phyloP scores from a whole-genome alignment of 2,888 invertebrate species.

The Charanyca ferruginea region DNA sequence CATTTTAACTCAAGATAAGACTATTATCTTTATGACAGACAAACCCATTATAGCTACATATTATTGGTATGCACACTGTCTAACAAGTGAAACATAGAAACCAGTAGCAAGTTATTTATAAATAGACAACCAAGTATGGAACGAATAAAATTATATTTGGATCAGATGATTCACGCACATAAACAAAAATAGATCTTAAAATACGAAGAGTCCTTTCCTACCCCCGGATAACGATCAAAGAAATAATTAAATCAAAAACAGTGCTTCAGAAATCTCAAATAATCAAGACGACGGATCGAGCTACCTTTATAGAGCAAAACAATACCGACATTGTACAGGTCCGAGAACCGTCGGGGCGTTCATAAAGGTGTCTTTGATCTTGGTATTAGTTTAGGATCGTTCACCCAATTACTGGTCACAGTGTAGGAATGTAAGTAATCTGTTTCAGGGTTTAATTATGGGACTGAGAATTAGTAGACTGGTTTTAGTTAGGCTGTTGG shows the following conservation, averaged over 20 bases:
- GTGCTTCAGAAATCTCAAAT: conserved; percentile 35
- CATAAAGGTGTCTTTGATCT: conserved; percentile 56
- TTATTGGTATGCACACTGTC: too few relatives aligned
- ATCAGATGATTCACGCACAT: conserved; percentile 2
- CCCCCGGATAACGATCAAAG: conserved; percentile 31
- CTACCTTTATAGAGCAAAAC: conserved; percentile 36
- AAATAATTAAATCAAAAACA: conserved; percentile 50
- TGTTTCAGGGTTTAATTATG: conserved; percentile 21
- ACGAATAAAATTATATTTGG: neutral
- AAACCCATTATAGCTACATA: too few relatives aligned
- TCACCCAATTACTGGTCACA: conserved; percentile 54
- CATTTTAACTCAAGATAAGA: too few relatives aligned
- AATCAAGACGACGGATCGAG: conserved; percentile 27
- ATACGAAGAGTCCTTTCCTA: conserved; percentile 7
- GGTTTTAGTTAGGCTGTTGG: neutral
- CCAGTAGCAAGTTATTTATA: too few relatives aligned
- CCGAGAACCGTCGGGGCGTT: conserved; percentile 10
- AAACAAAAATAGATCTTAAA: conserved; percentile 1
- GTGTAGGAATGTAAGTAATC: conserved; percentile 31
- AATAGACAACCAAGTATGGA: too few relatives aligned
- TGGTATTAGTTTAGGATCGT: conserved; percentile 55
- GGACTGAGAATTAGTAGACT: neutral
- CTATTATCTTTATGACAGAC: too few relatives aligned
- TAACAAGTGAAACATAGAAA: too few relatives aligned
- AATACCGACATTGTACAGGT: conserved; percentile 31